Base-by-base conservation (phyloP, 2,113 vertebrate species). In the Pterocles burchelli region DNA sequence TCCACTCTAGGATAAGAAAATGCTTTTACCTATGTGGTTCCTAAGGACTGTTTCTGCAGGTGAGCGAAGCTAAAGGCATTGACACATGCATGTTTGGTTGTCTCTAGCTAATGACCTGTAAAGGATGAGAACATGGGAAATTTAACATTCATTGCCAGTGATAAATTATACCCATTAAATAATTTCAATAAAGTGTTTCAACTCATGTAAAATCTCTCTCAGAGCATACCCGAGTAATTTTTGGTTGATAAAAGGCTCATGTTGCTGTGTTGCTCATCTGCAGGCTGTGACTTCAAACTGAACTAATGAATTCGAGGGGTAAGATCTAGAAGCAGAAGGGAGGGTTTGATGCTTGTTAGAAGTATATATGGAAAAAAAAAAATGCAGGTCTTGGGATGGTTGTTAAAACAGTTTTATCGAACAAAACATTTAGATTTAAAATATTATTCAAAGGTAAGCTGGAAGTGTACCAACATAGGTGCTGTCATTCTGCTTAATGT, bases 111-210 rank as follows among this genome's bases (percentile, higher is more conserved):
- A 85, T 88, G 72, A 70, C 59, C 90, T 93, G 34, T 84, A 80
- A 86, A 92, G 34, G 29, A 58, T 61, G 43, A 74, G 55, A 84
- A 67, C 51, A 54, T 26, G 55, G 45, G 55, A 94, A 67, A 77
- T 88, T 46, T 92, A 80, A 51, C 28, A 57, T 62, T 89, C 55
- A 16, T 63, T 86, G 57, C 31, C 55, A 43, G 48, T 86, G 55
- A 88, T 94, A 86, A 93, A 89, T 86, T 46, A 58, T 63, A 62
- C 16, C 51, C 26, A 74, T 71, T 88, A 93, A 77, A 86, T 83
- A 84, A 86, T 88, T 84, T 85, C 89, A 72, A 2, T 41, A 36
- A 78, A 68, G 28, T 61, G 24, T 95, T 78, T 87, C 34, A 84
- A 48, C 54, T 91, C 72, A 16, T 15, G 8, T 61, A 79, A 89